Evolutionary conservation across 2,888 invertebrate species (phyloP).

Genomic region (Sycophila texana): DNA sequence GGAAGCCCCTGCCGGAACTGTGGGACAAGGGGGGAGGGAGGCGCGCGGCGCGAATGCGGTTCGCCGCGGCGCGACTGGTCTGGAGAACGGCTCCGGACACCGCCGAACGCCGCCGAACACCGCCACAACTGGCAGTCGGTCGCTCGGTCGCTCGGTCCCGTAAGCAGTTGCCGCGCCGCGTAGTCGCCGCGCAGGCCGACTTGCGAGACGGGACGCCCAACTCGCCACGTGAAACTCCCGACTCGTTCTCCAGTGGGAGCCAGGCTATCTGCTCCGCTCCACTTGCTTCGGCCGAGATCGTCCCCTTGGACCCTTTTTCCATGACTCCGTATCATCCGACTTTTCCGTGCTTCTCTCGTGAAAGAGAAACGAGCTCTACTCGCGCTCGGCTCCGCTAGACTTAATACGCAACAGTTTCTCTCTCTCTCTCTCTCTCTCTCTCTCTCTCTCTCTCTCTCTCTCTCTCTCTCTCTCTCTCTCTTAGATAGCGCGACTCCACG

Average conservation of each 20-base stretch:
- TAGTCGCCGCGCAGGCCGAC: too few relatives aligned
- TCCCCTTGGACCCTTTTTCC: not conserved
- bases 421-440: too few relatives aligned
- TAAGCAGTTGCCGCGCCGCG: not conserved
- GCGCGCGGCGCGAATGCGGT: too few relatives aligned
- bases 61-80: too few relatives aligned
- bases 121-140: slow-evolving; percentile 16
- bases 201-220: not conserved
- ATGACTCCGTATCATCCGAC: not conserved
- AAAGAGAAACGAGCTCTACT: too few relatives aligned
- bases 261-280: not conserved
- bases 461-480: slow-evolving; percentile 36
- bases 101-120: not conserved
- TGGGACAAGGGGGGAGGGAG: too few relatives aligned
- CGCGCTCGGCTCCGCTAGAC: not conserved
- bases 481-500: slow-evolving; percentile 12
- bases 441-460: too few relatives aligned
- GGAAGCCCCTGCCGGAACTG: too few relatives aligned
- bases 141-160: not conserved
- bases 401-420: not conserved
- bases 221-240: not conserved
- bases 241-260: not conserved
- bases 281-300: not conserved
- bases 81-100: not conserved
- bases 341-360: not conserved